Base-by-base conservation (phyloP, 2,888 invertebrate species). In the Cactoblastis cactorum region DNA sequence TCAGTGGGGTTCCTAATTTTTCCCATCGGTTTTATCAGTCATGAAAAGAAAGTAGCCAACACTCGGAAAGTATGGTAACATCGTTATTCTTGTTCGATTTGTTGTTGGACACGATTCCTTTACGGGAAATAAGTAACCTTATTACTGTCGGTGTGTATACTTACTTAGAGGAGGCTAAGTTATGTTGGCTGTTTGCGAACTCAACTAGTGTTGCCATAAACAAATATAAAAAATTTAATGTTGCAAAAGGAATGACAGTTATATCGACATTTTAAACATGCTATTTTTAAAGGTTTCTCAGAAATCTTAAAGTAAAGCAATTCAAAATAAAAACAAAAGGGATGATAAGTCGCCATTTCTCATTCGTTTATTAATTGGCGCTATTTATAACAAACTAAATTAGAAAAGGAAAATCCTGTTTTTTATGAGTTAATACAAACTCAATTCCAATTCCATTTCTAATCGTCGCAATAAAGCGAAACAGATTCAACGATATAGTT, bases 21-120 rank as follows among this genome's bases (percentile, higher is more conserved):
- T 28, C 28, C 28, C 17, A 3, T 15, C 17, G 17, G 9, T 17
- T 41, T 3, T 41, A 12, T 9, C 11, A 39, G 1, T 37, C 15
- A 37, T 37, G 37, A 37, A 37, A 19, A n/a, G 6, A 14, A 41
- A 41, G 19, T 19, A 22, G 22, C 49, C 53, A 54, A 56, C 61
- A 62, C 62, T 57, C 54, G 53, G 58, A 61, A 62, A 63, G 62
- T 66, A 58, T 51, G n/a, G 62, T 69, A 69, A 69, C 61, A 53
- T 57, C 54, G 64, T 69, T 68, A 69, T 53, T 11, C 55, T 63
- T 61, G 57, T 62, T 59, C 59, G 53, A 50, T 52, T 48, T 51
- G 53, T 45, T 51, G 35, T 45, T 49, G 49, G 53, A 52, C 50
- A 37, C 52, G 56, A 56, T 56, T 53, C 18, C 15, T 49, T 49